phyloP scores from a whole-genome alignment of 2,888 invertebrate genomes.

The Andrena praecox region DNA sequence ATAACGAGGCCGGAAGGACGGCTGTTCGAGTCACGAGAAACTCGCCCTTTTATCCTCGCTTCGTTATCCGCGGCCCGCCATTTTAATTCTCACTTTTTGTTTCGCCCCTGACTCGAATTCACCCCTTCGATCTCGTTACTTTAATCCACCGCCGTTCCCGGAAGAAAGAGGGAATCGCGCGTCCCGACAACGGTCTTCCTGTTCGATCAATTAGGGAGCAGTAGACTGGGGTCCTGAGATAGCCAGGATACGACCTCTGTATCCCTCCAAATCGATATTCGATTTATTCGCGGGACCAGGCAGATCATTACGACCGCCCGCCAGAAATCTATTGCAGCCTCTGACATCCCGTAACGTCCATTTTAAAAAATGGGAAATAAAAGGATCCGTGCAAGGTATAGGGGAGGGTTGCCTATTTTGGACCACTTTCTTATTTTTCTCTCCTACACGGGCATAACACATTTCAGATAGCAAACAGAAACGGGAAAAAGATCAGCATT shows the following conservation, averaged over 20 bases:
- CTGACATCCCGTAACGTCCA: background rate
- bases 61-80: conserved; percentile 56
- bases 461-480: no score
- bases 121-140: conserved; percentile 56
- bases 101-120: conserved; percentile 49
- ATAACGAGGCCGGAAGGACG: conserved; percentile 61
- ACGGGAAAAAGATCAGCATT: no score
- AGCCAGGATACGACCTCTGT: conserved; percentile 28
- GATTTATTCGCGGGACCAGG: conserved; percentile 46
- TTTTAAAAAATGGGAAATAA: background rate
- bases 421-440: no score
- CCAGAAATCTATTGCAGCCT: background rate
- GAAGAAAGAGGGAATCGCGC: conserved; percentile 39
- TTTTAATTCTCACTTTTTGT: conserved; percentile 70
- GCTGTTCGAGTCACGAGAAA: conserved; percentile 28
- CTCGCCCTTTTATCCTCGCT: conserved; percentile 38
- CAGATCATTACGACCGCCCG: no score
- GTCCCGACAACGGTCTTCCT: conserved; percentile 53
- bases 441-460: no score
- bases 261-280: conserved; percentile 50
- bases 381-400: no score
- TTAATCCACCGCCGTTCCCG: conserved; percentile 46
- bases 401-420: no score
- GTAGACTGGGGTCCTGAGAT: conserved; percentile 49
- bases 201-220: conserved; percentile 69